Conservation (phyloP, 2,797 vertebrate genomes). For the Graptemys geographica region DNA sequence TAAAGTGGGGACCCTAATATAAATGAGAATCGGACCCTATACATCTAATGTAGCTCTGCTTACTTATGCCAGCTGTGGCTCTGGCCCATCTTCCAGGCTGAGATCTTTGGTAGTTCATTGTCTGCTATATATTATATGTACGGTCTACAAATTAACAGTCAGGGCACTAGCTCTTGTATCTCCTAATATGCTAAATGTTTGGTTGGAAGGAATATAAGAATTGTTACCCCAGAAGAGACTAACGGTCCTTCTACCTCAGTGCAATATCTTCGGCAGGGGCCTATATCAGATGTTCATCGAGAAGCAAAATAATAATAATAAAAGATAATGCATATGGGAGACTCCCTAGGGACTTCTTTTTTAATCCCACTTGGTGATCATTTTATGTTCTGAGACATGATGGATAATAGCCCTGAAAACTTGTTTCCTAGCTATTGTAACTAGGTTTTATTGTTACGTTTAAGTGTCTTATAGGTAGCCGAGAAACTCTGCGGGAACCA, state of each 20-base stretch:
- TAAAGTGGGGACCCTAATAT: neutral
- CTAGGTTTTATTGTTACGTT: slow-evolving; percentile 30
- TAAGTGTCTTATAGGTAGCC: slow-evolving; percentile 15
- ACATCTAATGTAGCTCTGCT: neutral
- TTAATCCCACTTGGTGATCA: slow-evolving; percentile 24
- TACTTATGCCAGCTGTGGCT: neutral
- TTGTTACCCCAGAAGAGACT: neutral
- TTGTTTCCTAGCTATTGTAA: slow-evolving; percentile 33
- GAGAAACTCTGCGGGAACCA: slow-evolving; percentile 1
- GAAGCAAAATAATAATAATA: neutral
- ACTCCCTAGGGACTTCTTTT: slow-evolving; percentile 10
- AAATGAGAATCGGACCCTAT: neutral
- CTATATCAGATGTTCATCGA: neutral
- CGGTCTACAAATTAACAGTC: neutral
- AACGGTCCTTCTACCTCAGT: neutral
- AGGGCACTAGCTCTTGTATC: neutral
- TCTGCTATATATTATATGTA: neutral
- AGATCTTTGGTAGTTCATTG: rapidly evolving
- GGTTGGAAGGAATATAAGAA: neutral
- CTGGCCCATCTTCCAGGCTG: neutral
- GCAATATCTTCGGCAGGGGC: neutral
- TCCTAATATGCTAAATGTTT: neutral
- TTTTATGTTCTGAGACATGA: neutral
- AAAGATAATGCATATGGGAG: neutral
- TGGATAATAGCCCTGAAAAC: slow-evolving; percentile 30